Conservation (phyloP, 2,888 invertebrate genomes). For the Willowsia nigromaculata region DNA sequence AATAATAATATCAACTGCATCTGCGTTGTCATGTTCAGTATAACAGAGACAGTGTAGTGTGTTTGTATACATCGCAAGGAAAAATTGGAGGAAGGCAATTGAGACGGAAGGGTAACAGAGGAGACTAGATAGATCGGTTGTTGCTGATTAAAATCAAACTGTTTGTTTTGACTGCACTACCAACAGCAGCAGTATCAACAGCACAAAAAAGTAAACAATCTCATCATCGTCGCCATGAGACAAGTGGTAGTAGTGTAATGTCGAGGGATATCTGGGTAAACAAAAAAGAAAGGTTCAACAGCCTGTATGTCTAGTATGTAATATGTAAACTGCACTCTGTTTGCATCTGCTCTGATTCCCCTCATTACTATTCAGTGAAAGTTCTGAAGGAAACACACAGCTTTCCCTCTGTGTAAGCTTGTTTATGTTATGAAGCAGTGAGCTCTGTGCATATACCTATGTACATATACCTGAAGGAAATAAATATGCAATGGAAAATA, state of each 20-base stretch:
- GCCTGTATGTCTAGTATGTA: no score
- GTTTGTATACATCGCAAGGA: background rate
- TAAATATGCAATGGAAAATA: background rate
- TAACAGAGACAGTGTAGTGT: background rate
- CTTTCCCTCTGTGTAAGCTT: background rate
- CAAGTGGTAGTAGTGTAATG: background rate
- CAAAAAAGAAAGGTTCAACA: conserved; percentile 17
- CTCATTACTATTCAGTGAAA: conserved; percentile 46
- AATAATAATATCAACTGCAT: conserved; percentile 2
- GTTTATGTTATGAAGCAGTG: background rate
- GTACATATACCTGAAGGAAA: background rate
- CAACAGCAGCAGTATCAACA: background rate
- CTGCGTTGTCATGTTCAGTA: background rate
- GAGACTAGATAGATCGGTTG: background rate
- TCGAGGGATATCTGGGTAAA: background rate
- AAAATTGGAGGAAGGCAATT: background rate
- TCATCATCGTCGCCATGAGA: background rate
- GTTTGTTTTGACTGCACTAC: conserved; percentile 19
- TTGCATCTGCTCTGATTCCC: background rate
- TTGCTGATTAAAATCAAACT: conserved; percentile 39
- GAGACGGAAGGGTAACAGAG: no score
- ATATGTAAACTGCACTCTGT: conserved; percentile 10
- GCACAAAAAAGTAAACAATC: conserved; percentile 14
- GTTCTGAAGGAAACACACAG: background rate
- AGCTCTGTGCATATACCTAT: background rate